A percentile compares a stretch with the other conserved stretches of the same genome.
Evolutionary conservation across 2,888 invertebrate genomes (phyloP).

Genomic region (Tortrix viridana): DNA sequence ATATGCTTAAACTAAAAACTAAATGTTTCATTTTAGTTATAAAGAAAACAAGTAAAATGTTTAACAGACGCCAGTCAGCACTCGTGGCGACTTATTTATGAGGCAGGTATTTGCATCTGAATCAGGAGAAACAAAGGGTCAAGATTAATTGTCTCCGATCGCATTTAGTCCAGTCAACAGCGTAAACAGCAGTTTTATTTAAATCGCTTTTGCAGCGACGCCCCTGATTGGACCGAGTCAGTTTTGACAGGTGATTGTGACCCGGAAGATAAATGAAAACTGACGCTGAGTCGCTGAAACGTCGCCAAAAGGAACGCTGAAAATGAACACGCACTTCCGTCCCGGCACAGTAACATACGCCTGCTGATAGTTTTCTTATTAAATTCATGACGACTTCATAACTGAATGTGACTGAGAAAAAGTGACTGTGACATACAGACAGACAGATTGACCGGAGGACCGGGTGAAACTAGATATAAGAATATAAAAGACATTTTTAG

Average conservation of each 20-base stretch:
- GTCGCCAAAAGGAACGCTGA: slow-evolving; percentile 37
- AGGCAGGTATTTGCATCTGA: slow-evolving; percentile 59
- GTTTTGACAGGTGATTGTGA: slow-evolving; percentile 66
- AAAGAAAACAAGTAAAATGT: background rate
- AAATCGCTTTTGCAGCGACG: slow-evolving; percentile 61
- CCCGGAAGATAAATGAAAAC: slow-evolving; percentile 54
- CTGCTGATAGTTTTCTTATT: too few relatives aligned
- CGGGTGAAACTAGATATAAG: too few relatives aligned
- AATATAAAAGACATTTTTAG: too few relatives aligned
- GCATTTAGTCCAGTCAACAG: slow-evolving; percentile 55
- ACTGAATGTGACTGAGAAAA: too few relatives aligned
- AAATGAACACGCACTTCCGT: slow-evolving; percentile 28
- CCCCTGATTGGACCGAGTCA: slow-evolving; percentile 64
- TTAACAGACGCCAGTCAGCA: background rate
- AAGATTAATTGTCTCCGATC: slow-evolving; percentile 67
- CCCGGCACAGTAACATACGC: too few relatives aligned
- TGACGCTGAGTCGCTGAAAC: slow-evolving; percentile 40
- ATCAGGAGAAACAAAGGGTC: slow-evolving; percentile 57
- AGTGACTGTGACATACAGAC: too few relatives aligned
- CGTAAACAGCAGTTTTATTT: slow-evolving; percentile 67
- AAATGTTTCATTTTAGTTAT: background rate
- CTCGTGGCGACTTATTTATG: slow-evolving; percentile 43
- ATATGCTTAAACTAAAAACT: too few relatives aligned
- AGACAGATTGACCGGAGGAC: too few relatives aligned
- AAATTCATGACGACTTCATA: too few relatives aligned